Percentiles rank a stretch among this genome's conserved stretches.
phyloP scores from a whole-genome alignment of 2,797 vertebrate species.

The Sebastes nivosus region DNA sequence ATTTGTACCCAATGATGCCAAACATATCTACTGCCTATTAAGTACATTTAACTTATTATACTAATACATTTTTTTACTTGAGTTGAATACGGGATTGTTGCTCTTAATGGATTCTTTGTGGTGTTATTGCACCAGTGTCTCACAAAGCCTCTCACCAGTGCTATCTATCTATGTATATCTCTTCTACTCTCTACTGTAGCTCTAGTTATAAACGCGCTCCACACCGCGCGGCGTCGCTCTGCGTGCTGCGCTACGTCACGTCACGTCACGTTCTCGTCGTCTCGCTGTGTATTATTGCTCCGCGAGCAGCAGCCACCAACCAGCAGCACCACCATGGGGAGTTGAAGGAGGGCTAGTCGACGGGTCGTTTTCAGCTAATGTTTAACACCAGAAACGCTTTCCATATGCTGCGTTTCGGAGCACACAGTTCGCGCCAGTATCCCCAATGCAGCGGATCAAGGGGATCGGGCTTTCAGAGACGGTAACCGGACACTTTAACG shows the following conservation, averaged over 20 bases:
- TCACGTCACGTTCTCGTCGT: background rate
- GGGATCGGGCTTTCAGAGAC: slow-evolving; percentile 80
- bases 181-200: slow-evolving; percentile 35
- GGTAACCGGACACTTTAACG: slow-evolving; percentile 72
- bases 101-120: no score
- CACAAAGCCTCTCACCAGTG: no score
- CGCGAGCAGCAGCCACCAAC: slow-evolving; percentile 45
- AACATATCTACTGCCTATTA: no score
- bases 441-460: slow-evolving; percentile 80
- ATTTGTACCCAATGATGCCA: no score
- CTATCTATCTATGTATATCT: background rate
- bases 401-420: slow-evolving; percentile 76
- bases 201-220: slow-evolving; percentile 43
- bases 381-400: slow-evolving; percentile 62
- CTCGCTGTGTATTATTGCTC: slow-evolving; percentile 74
- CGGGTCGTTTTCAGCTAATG: slow-evolving; percentile 66
- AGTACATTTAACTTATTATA: no score
- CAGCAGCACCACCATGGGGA: slow-evolving; percentile 74
- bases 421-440: slow-evolving; percentile 71
- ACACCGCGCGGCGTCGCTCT: slow-evolving; percentile 49
- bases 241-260: slow-evolving; percentile 26
- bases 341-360: slow-evolving; percentile 72
- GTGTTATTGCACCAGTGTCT: no score
- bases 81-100: no score
- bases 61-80: no score